phyloP scores from a whole-genome alignment of 2,888 invertebrate genomes.

The Volucella inanis region DNA sequence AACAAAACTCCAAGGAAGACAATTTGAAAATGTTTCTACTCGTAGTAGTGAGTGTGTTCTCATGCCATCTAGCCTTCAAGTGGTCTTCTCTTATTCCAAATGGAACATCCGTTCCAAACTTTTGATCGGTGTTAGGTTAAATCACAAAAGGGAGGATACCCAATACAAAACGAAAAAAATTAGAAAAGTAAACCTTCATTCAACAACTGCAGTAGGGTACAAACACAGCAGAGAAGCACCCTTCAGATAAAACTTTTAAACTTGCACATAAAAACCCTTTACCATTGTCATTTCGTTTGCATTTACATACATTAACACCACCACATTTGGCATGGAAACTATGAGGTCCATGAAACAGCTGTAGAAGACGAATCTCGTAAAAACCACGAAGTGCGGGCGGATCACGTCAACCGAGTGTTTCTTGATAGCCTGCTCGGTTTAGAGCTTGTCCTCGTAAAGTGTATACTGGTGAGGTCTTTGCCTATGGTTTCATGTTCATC shows the following conservation, averaged over 20 bases:
- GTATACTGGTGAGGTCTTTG: too few relatives aligned
- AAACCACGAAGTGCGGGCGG: too few relatives aligned
- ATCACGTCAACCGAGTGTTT: too few relatives aligned
- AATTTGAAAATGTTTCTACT: background rate
- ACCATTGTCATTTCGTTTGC: background rate
- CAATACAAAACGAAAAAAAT: background rate
- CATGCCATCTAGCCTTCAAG: background rate
- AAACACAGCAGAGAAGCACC: background rate
- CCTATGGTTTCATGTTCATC: too few relatives aligned
- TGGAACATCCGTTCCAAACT: background rate
- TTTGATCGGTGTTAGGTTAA: too few relatives aligned
- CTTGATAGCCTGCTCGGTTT: too few relatives aligned
- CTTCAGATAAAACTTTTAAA: background rate
- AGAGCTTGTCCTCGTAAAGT: too few relatives aligned
- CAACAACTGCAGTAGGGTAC: background rate
- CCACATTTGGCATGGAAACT: too few relatives aligned
- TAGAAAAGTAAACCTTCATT: conserved; percentile 21
- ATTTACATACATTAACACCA: too few relatives aligned
- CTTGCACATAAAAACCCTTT: conserved; percentile 1
- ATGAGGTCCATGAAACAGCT: too few relatives aligned
- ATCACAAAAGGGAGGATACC: too few relatives aligned
- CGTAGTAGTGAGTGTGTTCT: conserved; percentile 15
- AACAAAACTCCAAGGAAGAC: background rate
- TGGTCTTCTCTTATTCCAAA: background rate
- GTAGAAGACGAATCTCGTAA: too few relatives aligned